Evolutionary conservation across 1,140 invertebrate genomes (phyloP).

Genomic region (Drosophila tani): DNA sequence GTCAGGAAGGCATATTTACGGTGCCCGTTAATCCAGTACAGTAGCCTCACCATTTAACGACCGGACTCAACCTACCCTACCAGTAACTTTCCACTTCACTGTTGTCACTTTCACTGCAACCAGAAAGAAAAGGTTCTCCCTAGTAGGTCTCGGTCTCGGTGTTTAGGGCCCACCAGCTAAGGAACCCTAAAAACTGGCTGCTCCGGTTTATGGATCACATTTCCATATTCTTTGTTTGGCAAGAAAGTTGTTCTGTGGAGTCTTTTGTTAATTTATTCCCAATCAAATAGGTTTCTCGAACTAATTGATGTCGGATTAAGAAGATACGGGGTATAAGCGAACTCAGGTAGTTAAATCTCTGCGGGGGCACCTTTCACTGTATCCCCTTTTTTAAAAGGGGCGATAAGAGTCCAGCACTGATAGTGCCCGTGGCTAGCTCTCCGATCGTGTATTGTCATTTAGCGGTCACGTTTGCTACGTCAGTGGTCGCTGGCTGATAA

Average conservation of each 20-base stretch:
- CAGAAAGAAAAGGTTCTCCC: constrained; percentile 29
- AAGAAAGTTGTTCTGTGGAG: constrained; percentile 19
- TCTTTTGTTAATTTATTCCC: constrained; percentile 15
- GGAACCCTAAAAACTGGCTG: constrained; percentile 29
- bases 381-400: background rate
- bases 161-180: too few relatives aligned
- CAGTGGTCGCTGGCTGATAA: constrained; percentile 47
- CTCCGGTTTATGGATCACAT: constrained; percentile 32
- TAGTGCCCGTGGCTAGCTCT: constrained; percentile 21
- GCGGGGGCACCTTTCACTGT: constrained; percentile 38
- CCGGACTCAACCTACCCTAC: constrained; percentile 55
- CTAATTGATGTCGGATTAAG: constrained; percentile 8
- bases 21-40: constrained; percentile 29
- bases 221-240: constrained; percentile 44
- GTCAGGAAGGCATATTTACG: constrained; percentile 24
- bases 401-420: constrained; percentile 33
- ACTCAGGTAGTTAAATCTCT: constrained; percentile 13
- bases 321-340: background rate
- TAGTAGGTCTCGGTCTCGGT: constrained; percentile 4
- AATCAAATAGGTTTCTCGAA: constrained; percentile 10
- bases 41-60: constrained; percentile 29
- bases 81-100: constrained; percentile 72
- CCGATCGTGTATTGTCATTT: constrained; percentile 56
- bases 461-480: constrained; percentile 60
- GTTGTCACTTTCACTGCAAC: constrained; percentile 53